Percentiles rank a stretch among this genome's conserved stretches.
These are phyloP conservation scores for Trichogramma dendrolimi DNA, from an alignment of 2,888 invertebrate genomes.

Conservation along the genomic window DNA sequence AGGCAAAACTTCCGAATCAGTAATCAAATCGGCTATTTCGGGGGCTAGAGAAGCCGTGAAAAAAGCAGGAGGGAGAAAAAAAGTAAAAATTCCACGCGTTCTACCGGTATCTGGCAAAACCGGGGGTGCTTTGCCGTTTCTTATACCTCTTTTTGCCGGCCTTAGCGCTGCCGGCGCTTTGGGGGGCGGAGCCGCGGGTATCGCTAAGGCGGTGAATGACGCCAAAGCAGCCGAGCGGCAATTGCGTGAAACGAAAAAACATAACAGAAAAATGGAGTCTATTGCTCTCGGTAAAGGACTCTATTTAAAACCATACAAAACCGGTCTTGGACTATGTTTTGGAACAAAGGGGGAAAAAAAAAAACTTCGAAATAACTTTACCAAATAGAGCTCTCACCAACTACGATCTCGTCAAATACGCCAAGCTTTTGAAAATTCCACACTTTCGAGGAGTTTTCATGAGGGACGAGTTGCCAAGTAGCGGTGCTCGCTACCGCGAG, in stretches of 20 bases:
- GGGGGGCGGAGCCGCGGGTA: constrained; percentile 44
- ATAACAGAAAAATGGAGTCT: constrained; percentile 46
- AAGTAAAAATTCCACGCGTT: constrained; percentile 23
- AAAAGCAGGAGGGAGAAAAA: constrained; percentile 22
- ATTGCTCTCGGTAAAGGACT: constrained; percentile 38
- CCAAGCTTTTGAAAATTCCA: too few relatives aligned
- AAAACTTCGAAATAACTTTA: too few relatives aligned
- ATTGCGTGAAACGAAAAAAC: constrained; percentile 39
- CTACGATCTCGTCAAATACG: too few relatives aligned
- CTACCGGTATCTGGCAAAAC: constrained; percentile 28
- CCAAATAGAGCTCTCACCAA: too few relatives aligned
- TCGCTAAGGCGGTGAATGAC: constrained; percentile 45
- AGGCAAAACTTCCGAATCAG: neutral
- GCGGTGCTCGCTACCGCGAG: too few relatives aligned
- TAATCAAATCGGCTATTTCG: constrained; percentile 21
- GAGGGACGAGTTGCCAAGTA: too few relatives aligned
- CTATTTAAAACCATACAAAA: constrained; percentile 18
- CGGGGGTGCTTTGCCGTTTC: constrained; percentile 34
- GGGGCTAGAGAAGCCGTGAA: constrained; percentile 24
- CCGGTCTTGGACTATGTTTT: constrained; percentile 3
- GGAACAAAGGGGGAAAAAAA: too few relatives aligned
- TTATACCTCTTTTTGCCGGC: constrained; percentile 36
- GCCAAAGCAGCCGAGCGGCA: constrained; percentile 39
- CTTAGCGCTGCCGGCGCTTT: constrained; percentile 38
- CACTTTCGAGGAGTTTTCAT: too few relatives aligned